A percentile compares a stretch with the other conserved stretches of the same genome.
These are phyloP conservation scores for Drosophila kambysellisi DNA, from an alignment of 2,888 invertebrate genomes.

Conservation along the genomic window DNA sequence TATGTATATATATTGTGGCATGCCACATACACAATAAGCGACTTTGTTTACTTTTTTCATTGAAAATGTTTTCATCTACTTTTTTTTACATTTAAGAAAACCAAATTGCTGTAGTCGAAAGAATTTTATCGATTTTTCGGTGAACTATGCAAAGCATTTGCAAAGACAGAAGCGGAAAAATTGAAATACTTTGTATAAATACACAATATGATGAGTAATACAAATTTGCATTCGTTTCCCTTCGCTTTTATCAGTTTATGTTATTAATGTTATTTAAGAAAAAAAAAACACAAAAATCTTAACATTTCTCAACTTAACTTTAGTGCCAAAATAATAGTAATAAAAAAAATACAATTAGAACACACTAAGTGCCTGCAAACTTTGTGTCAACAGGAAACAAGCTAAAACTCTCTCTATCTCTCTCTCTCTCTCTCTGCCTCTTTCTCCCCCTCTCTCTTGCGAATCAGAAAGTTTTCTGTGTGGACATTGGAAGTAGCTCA, in stretches of 20 bases:
- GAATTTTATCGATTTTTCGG: constrained; percentile 16
- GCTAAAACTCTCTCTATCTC: background rate
- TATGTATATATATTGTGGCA: constrained; percentile 36
- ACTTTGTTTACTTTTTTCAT: constrained; percentile 42
- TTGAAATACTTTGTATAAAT: background rate
- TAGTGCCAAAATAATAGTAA: background rate
- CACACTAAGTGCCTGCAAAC: constrained; percentile 4
- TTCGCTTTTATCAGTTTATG: constrained; percentile 8
- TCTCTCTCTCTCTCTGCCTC: background rate
- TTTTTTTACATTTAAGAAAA: constrained; percentile 1
- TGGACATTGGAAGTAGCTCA: background rate
- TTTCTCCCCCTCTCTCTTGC: background rate
- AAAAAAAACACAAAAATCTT: background rate
- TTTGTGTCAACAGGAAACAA: constrained; percentile 18
- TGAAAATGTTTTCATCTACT: constrained; percentile 15
- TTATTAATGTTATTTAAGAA: too few relatives aligned
- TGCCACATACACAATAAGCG: constrained; percentile 42
- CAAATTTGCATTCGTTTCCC: background rate
- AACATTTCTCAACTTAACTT: constrained; percentile 1
- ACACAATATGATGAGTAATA: constrained; percentile 1
- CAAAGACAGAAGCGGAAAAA: background rate
- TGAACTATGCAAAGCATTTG: constrained; percentile 18
- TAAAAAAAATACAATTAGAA: constrained; percentile 7
- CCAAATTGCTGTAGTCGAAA: background rate
- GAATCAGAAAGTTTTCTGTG: constrained; percentile 5